Percentiles rank a stretch among this genome's conserved stretches.
phyloP scores from a whole-genome alignment of 2,797 vertebrate species.

The Sebastes kiyomatsui region DNA sequence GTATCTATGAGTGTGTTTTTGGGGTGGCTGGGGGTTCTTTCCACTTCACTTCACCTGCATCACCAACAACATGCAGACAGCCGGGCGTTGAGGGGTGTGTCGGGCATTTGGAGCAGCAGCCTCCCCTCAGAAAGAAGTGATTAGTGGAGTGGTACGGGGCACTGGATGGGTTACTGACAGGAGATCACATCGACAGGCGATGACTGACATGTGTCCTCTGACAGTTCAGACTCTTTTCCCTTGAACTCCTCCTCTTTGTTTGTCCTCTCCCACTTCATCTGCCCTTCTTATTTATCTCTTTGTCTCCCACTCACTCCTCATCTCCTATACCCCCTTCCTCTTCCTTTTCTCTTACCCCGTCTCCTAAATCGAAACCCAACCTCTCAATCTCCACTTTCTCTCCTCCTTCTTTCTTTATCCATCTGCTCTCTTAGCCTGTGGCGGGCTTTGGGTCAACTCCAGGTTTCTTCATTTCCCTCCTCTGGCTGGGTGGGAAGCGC shows the following conservation, averaged over 20 bases:
- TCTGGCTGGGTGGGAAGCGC: slow-evolving; percentile 75
- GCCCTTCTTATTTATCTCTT: background rate
- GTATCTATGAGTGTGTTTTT: background rate
- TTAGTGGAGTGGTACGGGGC: background rate
- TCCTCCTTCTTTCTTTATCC: background rate
- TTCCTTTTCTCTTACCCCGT: background rate
- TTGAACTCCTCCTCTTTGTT: background rate
- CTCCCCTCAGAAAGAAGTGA: slow-evolving; percentile 9
- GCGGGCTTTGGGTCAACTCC: slow-evolving; percentile 80
- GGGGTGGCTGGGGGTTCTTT: background rate
- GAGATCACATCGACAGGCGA: slow-evolving; percentile 41
- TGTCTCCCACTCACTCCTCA: background rate
- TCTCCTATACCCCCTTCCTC: background rate
- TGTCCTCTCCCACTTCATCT: background rate
- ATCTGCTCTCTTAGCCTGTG: slow-evolving; percentile 68
- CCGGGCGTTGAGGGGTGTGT: background rate
- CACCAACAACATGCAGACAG: background rate
- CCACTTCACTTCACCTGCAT: background rate
- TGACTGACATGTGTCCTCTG: slow-evolving; percentile 48
- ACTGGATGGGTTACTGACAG: slow-evolving; percentile 28
- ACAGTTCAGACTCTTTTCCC: slow-evolving; percentile 13
- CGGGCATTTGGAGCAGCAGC: background rate
- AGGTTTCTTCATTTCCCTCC: slow-evolving; percentile 79
- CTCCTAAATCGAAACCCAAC: background rate
- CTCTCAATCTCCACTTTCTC: background rate